Evolutionary conservation across 1,140 invertebrate species (phyloP).

Genomic region (Drosophila saltans): DNA sequence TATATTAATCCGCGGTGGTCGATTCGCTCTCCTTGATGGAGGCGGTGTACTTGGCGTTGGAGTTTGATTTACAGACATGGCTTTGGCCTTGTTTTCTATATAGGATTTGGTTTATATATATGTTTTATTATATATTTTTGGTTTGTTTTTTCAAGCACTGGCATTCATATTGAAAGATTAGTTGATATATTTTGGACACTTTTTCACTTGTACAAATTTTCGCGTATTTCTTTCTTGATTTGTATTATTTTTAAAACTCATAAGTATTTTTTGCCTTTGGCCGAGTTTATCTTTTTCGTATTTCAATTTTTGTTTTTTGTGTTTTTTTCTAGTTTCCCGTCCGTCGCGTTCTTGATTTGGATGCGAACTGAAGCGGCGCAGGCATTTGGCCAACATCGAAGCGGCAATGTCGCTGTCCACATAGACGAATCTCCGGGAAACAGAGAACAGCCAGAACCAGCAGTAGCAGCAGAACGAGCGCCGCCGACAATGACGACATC

Average conservation of each 20-base stretch:
- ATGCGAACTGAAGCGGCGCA: conserved; percentile 58
- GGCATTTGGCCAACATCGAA: conserved; percentile 52
- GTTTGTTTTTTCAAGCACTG: not conserved
- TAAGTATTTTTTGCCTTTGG: conserved; percentile 39
- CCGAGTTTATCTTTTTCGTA: conserved; percentile 55
- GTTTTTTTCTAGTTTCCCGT: conserved; percentile 47
- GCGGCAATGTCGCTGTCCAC: conserved; percentile 41
- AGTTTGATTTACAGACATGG: conserved; percentile 48
- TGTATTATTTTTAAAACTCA: conserved; percentile 17
- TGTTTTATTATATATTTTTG: not conserved
- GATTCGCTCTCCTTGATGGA: conserved; percentile 53
- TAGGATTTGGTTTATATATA: not conserved
- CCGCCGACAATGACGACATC: conserved; percentile 63
- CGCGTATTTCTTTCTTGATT: conserved; percentile 6
- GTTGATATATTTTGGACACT: not conserved
- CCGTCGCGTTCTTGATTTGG: conserved; percentile 62
- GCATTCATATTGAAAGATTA: not conserved
- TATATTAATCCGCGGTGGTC: conserved; percentile 74
- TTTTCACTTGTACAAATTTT: conserved; percentile 16
- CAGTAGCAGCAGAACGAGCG: conserved; percentile 19
- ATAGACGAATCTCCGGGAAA: conserved; percentile 9
- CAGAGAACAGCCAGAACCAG: conserved; percentile 16
- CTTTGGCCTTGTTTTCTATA: not conserved
- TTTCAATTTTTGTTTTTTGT: conserved; percentile 27
- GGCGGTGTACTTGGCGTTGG: conserved; percentile 60